phyloP scores from a whole-genome alignment of 2,888 invertebrate species.

The Matsumyia berberina region DNA sequence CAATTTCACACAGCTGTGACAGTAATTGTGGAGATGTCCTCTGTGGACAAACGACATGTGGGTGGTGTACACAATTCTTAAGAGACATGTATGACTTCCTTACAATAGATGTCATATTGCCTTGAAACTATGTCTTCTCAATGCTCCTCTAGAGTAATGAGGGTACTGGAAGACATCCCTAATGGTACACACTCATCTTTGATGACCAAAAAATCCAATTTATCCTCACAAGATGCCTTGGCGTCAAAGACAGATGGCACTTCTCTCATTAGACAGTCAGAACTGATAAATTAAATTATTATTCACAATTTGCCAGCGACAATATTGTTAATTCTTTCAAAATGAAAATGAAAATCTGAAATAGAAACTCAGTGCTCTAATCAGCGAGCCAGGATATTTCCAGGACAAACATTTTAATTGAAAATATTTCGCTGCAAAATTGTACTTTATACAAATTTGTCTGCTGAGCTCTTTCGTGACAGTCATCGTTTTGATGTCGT shows the following conservation, averaged over 20 bases:
- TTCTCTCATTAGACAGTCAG: neutral
- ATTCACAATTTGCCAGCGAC: neutral
- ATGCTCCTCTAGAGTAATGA: too few species aligned
- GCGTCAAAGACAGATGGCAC: neutral
- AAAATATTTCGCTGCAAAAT: neutral
- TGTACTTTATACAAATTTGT: neutral
- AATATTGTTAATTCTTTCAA: neutral
- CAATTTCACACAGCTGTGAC: neutral
- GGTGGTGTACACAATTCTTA: neutral
- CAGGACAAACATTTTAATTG: slow-evolving; percentile 9
- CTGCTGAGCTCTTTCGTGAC: neutral
- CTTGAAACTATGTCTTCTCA: neutral
- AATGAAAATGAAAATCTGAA: neutral
- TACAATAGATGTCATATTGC: neutral
- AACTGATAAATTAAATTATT: neutral
- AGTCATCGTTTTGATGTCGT: neutral
- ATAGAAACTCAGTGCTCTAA: neutral
- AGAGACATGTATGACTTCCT: neutral
- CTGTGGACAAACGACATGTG: too few species aligned
- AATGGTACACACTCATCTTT: neutral
- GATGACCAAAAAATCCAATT: neutral
- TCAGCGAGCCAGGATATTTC: neutral
- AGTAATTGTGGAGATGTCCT: neutral
- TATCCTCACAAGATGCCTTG: neutral
- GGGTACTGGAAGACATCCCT: neutral